Evolutionary conservation across 2,888 invertebrate species (phyloP).

Genomic region (Ormyrus pomaceus): DNA sequence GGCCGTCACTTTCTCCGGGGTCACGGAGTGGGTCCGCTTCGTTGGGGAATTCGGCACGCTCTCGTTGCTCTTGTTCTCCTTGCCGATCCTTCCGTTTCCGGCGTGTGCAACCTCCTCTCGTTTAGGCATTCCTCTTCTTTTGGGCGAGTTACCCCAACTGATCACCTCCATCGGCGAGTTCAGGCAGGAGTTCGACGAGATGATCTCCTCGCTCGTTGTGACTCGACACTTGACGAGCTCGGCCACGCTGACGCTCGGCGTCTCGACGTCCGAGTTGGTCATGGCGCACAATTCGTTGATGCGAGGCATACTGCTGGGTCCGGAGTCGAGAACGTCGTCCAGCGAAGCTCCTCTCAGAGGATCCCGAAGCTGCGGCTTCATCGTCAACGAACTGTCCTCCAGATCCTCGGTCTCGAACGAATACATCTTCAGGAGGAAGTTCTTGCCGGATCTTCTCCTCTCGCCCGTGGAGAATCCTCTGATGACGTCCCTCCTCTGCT

Average conservation of each 20-base stretch:
- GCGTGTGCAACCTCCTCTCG: not conserved
- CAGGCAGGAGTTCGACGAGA: conserved; percentile 63
- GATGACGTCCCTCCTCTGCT: conserved; percentile 41
- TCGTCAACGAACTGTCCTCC: conserved; percentile 58
- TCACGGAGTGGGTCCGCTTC: conserved; percentile 63
- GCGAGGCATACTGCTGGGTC: conserved; percentile 66
- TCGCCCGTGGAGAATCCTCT: conserved; percentile 53
- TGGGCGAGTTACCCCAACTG: conserved; percentile 68
- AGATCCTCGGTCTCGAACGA: conserved; percentile 73
- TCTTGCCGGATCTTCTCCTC: conserved; percentile 68
- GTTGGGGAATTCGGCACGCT: conserved; percentile 68
- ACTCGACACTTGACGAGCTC: conserved; percentile 71
- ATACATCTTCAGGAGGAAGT: conserved; percentile 72
- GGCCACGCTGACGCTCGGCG: conserved; percentile 61
- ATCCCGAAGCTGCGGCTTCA: conserved; percentile 62
- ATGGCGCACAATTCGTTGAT: conserved; percentile 59
- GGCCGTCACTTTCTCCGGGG: conserved; percentile 55
- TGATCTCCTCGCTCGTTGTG: conserved; percentile 71
- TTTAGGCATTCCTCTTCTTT: conserved; percentile 31
- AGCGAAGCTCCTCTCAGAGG: conserved; percentile 67
- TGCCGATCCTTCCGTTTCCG: conserved; percentile 1
- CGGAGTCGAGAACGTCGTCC: conserved; percentile 68
- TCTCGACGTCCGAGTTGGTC: conserved; percentile 45
- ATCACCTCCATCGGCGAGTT: conserved; percentile 63
- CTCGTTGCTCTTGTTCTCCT: conserved; percentile 51